A percentile compares a stretch with the other conserved stretches of the same genome.
phyloP scores from a whole-genome alignment of 2,797 vertebrate species.

The Pagetopsis macropterus region DNA sequence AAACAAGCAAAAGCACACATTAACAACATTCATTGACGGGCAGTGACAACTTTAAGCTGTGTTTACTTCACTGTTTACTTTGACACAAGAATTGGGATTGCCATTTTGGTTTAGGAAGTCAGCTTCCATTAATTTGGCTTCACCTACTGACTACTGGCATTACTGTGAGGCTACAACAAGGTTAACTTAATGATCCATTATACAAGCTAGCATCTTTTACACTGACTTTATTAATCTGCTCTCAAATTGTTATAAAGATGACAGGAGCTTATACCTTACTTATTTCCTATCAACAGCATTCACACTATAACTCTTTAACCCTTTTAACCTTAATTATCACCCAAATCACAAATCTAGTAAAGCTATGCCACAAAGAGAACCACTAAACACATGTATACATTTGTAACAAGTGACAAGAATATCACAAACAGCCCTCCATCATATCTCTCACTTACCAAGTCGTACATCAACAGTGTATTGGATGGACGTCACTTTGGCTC shows the following conservation, averaged over 20 bases:
- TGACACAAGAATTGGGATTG: slow-evolving; percentile 1
- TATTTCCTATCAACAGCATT: not conserved
- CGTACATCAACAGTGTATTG: slow-evolving; percentile 87
- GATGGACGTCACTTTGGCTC: slow-evolving; percentile 77
- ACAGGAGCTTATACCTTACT: not conserved
- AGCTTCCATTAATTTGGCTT: not conserved
- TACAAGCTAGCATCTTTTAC: not conserved
- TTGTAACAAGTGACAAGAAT: not conserved
- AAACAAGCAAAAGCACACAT: too few relatives aligned
- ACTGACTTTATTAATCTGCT: not conserved
- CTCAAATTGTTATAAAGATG: slow-evolving; percentile 4
- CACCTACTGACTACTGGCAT: not conserved
- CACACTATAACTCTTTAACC: not conserved
- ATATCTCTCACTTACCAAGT: slow-evolving; percentile 82
- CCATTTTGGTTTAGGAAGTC: not conserved
- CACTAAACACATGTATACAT: not conserved
- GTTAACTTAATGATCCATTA: not conserved
- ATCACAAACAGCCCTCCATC: not conserved
- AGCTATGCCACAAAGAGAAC: slow-evolving; percentile 12
- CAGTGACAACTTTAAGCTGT: not conserved
- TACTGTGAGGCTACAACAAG: not conserved
- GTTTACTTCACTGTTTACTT: slow-evolving; percentile 4
- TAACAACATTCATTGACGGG: too few relatives aligned
- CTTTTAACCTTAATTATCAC: slow-evolving; percentile 20
- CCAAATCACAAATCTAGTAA: slow-evolving; percentile 11